These are phyloP conservation scores for Gallinago nigripennis DNA, from an alignment of 2,797 vertebrate species.

Conservation along the genomic window DNA sequence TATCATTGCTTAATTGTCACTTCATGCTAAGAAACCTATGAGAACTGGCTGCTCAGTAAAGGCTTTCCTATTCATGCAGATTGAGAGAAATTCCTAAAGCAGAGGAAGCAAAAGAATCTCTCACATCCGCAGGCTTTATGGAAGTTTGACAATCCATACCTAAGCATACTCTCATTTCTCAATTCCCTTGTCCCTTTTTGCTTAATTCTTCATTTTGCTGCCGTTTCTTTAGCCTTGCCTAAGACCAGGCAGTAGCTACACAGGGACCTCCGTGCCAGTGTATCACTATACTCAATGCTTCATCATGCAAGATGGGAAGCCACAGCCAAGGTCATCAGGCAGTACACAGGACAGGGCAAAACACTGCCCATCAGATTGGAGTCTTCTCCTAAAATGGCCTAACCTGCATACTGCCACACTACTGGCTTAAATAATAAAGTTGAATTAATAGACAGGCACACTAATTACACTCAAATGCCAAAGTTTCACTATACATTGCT, in stretches of 20 bases:
- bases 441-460: not conserved
- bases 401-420: not conserved
- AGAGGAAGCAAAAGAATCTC: not conserved
- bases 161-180: not conserved
- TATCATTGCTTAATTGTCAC: not conserved
- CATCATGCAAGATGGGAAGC: not conserved
- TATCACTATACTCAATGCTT: not conserved
- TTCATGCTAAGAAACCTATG: not conserved
- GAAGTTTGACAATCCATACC: not conserved
- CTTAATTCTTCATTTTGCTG: not conserved
- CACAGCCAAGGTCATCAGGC: not conserved
- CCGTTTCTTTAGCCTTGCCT: not conserved
- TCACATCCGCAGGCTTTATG: not conserved
- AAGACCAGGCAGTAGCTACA: not conserved
- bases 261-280: not conserved
- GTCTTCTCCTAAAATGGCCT: not conserved
- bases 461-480: not conserved
- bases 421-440: not conserved
- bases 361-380: not conserved
- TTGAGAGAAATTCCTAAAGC: not conserved
- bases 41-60: not conserved
- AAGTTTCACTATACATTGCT: not conserved
- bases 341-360: not conserved
- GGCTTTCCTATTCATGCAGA: not conserved
- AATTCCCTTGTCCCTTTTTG: not conserved